Conservation (phyloP, 2,113 vertebrate genomes). For the Catharus minimus region DNA sequence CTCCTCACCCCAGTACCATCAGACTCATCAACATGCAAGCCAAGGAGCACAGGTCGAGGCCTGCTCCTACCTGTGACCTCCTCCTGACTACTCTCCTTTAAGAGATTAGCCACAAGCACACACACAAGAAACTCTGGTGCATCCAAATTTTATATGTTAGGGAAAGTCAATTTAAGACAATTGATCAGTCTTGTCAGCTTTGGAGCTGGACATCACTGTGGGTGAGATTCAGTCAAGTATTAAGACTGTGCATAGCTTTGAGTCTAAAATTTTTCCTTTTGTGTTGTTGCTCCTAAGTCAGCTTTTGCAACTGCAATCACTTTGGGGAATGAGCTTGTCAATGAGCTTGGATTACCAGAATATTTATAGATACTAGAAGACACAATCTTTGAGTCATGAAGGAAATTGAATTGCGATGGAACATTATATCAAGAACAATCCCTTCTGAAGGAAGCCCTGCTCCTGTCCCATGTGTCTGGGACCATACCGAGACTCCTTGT, state of each 20-base stretch:
- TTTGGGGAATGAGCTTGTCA: background rate
- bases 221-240: background rate
- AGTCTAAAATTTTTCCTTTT: background rate
- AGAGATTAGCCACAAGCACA: background rate
- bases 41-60: background rate
- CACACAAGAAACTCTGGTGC: background rate
- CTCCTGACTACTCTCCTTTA: background rate
- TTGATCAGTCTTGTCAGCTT: background rate
- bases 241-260: background rate
- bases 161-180: background rate
- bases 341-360: background rate
- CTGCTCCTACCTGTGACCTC: background rate
- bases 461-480: background rate
- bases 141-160: background rate
- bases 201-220: background rate
- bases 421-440: background rate
- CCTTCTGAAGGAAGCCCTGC: background rate
- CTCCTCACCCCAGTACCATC: background rate
- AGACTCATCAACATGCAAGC: background rate
- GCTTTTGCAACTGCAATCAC: background rate
- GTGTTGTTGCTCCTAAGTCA: background rate
- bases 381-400: background rate
- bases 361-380: background rate
- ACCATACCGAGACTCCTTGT: background rate
- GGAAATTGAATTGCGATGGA: background rate